A percentile compares a stretch with the other conserved stretches of the same genome.
Evolutionary conservation across 2,888 invertebrate genomes (phyloP).

Genomic region (Gymnocheta viridis): DNA sequence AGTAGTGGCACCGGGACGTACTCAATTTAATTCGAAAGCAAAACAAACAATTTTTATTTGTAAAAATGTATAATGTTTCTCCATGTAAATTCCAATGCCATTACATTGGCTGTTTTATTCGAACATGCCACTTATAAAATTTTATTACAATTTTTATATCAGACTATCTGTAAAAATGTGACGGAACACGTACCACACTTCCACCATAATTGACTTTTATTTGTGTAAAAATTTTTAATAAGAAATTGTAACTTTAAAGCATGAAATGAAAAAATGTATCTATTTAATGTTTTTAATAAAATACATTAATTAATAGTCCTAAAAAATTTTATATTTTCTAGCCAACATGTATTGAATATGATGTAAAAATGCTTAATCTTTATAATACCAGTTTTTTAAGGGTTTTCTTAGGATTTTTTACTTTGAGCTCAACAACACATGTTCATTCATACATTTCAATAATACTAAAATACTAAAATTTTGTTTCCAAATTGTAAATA

Average conservation of each 20-base stretch:
- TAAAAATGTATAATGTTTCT: constrained; percentile 44
- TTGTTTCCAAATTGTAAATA: constrained; percentile 23
- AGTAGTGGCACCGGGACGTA: background rate
- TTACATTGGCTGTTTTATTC: constrained; percentile 51
- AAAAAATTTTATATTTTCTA: too few relatives aligned
- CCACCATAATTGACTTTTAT: constrained; percentile 35
- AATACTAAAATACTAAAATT: background rate
- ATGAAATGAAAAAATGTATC: background rate
- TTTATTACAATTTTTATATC: constrained; percentile 55
- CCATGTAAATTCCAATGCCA: constrained; percentile 59
- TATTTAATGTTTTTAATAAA: background rate
- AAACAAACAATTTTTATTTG: constrained; percentile 24
- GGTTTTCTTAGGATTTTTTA: background rate
- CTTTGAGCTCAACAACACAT: background rate
- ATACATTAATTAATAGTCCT: background rate
- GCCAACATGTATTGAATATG: background rate
- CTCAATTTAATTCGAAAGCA: constrained; percentile 27
- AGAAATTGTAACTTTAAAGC: constrained; percentile 32
- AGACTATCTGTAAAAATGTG: constrained; percentile 28
- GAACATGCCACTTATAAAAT: constrained; percentile 64
- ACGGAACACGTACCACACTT: constrained; percentile 38
- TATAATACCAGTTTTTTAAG: background rate
- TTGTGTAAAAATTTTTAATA: constrained; percentile 53
- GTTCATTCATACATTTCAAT: background rate
- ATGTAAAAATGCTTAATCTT: background rate